Evolutionary conservation across 2,113 vertebrate species (phyloP).

Genomic region (Rhabdomys dilectus): DNA sequence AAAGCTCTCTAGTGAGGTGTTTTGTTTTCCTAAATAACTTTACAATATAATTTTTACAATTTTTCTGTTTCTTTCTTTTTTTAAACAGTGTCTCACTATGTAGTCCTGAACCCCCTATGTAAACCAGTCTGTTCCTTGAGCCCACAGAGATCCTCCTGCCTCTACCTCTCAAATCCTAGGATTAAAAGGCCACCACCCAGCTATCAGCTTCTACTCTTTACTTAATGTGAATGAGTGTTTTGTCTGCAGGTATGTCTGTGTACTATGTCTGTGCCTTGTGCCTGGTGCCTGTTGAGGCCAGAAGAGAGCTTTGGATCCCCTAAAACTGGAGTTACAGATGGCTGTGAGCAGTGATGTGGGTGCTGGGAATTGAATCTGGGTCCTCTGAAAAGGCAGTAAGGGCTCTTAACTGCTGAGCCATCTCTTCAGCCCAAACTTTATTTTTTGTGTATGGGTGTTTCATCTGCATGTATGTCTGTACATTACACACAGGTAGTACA

Average conservation of each 20-base stretch:
- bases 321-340: background rate
- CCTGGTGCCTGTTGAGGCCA: background rate
- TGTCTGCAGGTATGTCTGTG: background rate
- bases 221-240: background rate
- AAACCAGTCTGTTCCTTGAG: background rate
- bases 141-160: background rate
- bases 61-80: background rate
- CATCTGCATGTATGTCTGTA: background rate
- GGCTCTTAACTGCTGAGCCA: background rate
- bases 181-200: background rate
- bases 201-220: background rate
- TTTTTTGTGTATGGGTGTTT: background rate
- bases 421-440: background rate
- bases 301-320: background rate
- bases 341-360: background rate
- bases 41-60: slow-evolving; percentile 19
- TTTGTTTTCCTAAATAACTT: background rate
- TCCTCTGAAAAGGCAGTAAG: background rate
- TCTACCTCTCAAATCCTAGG: background rate
- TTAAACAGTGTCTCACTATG: background rate
- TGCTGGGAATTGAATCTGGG: background rate
- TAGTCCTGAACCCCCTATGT: background rate
- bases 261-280: background rate
- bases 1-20: background rate
- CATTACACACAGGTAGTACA: background rate